These are phyloP conservation scores for Paraplagusia blochii DNA, from an alignment of 2,113 vertebrate genomes.

Conservation along the genomic window DNA sequence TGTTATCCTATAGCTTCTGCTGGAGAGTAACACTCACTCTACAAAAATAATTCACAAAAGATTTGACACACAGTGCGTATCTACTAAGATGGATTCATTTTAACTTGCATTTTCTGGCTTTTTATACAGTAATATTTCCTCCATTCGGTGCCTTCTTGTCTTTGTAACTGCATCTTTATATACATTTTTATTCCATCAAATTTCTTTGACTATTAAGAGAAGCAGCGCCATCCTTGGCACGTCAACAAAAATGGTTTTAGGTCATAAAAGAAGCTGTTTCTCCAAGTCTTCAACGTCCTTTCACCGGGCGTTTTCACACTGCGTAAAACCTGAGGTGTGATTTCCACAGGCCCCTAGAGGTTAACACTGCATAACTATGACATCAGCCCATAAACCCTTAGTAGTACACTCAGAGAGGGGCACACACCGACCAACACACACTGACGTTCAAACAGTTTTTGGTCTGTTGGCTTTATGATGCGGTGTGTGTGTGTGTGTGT, in stretches of 20 bases:
- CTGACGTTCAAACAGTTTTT: conserved; percentile 21
- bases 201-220: conserved; percentile 21
- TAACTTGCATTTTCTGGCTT: background rate
- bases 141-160: background rate
- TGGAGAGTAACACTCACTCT: background rate
- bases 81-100: conserved; percentile 18
- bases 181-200: conserved; percentile 1
- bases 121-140: background rate
- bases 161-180: conserved; percentile 17
- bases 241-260: conserved; percentile 1
- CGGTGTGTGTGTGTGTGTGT: conserved; percentile 5
- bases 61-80: background rate
- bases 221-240: background rate
- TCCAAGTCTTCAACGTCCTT: conserved; percentile 39
- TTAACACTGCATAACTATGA: conserved; percentile 65
- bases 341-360: conserved; percentile 54
- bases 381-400: conserved; percentile 62
- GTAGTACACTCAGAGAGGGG: conserved; percentile 8
- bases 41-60: conserved; percentile 2
- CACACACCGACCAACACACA: conserved; percentile 29
- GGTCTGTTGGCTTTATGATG: conserved; percentile 44
- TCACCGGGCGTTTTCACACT: conserved; percentile 35
- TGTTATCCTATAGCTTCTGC: background rate
- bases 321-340: conserved; percentile 63
- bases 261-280: conserved; percentile 55